A percentile compares a stretch with the other conserved stretches of the same genome.
phyloP scores from a whole-genome alignment of 2,113 vertebrate species.

The Noctilio leporinus region DNA sequence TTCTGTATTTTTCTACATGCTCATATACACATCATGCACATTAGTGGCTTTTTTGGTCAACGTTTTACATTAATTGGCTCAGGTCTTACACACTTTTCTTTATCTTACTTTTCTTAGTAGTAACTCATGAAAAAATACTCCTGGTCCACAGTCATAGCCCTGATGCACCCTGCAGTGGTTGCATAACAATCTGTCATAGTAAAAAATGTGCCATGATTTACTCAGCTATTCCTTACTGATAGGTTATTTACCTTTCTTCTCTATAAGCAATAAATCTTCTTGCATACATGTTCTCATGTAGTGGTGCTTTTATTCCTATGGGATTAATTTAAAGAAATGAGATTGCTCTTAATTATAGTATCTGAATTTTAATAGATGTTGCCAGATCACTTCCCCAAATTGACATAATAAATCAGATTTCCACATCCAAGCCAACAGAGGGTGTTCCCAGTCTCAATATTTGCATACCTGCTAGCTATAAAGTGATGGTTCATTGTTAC shows the following conservation, averaged over 20 bases:
- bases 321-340: background rate
- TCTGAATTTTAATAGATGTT: slow-evolving; percentile 2
- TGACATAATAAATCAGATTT: background rate
- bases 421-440: background rate
- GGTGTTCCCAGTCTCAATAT: background rate
- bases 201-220: background rate
- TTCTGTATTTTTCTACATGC: background rate
- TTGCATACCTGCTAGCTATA: background rate
- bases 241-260: background rate
- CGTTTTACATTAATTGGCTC: background rate
- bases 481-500: background rate
- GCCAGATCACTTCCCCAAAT: background rate
- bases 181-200: background rate
- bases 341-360: background rate
- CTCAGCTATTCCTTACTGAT: background rate
- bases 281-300: background rate
- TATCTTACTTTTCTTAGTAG: background rate
- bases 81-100: background rate
- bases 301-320: background rate
- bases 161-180: background rate
- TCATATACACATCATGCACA: background rate
- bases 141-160: background rate
- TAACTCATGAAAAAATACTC: background rate
- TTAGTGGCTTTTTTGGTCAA: background rate
- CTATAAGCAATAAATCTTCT: background rate